Conservation (phyloP, 2,113 vertebrate species). For the Caloenas nicobarica region DNA sequence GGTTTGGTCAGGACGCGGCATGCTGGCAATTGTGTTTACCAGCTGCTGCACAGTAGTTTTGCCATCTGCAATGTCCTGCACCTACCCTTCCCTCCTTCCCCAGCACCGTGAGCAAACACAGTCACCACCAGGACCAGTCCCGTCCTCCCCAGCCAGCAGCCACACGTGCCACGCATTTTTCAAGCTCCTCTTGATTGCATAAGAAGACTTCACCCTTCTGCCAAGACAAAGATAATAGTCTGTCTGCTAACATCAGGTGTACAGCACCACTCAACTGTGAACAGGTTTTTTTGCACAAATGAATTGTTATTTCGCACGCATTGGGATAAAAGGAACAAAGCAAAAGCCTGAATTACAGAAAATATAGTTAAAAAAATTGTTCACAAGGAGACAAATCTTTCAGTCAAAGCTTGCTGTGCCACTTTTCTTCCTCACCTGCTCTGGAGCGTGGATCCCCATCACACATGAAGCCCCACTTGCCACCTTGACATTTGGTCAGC, state of each 20-base stretch:
- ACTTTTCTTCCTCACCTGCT: background rate
- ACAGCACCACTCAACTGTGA: background rate
- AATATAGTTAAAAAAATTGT: background rate
- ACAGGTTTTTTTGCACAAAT: background rate
- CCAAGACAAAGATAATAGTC: background rate
- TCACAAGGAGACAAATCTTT: background rate
- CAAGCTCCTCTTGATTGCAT: background rate
- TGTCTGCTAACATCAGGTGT: background rate
- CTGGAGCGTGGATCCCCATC: background rate
- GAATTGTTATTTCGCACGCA: background rate
- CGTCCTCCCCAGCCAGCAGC: background rate
- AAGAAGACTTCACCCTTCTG: background rate
- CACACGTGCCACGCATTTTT: fast-evolving
- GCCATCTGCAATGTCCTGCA: background rate
- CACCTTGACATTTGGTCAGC: background rate
- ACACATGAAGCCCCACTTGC: background rate
- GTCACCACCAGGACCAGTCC: background rate
- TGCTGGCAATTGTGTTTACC: background rate
- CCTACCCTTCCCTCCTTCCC: background rate
- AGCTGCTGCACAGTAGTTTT: background rate
- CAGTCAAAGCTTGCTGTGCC: background rate
- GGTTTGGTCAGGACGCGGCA: background rate
- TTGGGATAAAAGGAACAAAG: background rate
- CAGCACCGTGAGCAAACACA: background rate
- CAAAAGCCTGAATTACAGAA: background rate